Base-by-base conservation (phyloP, 2,113 vertebrate genomes). In the Alouatta palliata region DNA sequence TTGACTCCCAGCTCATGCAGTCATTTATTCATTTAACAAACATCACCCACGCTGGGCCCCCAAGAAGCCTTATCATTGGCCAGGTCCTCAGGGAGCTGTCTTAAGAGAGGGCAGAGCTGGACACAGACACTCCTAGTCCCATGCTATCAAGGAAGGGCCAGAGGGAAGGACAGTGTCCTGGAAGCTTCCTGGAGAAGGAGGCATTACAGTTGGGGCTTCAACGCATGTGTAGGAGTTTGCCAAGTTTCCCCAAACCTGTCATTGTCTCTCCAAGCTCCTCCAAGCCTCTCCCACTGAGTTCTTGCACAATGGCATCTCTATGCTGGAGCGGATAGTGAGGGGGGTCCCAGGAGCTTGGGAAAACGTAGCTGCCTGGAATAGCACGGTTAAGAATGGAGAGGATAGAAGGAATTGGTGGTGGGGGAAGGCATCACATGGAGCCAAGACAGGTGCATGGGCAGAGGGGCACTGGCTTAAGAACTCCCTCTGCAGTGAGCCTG, bases 241-340 rank as follows among this genome's bases (percentile, higher is more conserved):
- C 17, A 27, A 76, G 17, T 54, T 87, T 83, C 45, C 54, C 37
- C 52, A 92, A 87, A 58, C n/a, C 32, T 71, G 73, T 76, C 32
- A 27, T 86, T 58, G 47, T 27, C n/a, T 68, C 27, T 80, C 40
- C 30, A 52, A 76, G 19, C 9, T 71, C 43, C 58, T 61, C 25
- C 58, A 27, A 6, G 5, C 3, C 23, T 73, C 32, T 37, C 23
- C 43, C 6, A 23, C 16, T 80, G 47, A 43, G 25, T 61, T 0
- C 35, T 20, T 19, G 61, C 83, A 90, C 52, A 37, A 1, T 13
- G 45, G 25, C 11, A 17, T 32, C 35, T 85, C 49, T 25, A 0
- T 11, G 19, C 35, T 49, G 45, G 1, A 64, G 83, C 3, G 23
- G 27, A 13, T 4, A 43, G 35, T 7, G 8, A 64, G 13, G 49